These are phyloP conservation scores for Lasiommata megera DNA, from an alignment of 2,888 invertebrate genomes.

Conservation along the genomic window DNA sequence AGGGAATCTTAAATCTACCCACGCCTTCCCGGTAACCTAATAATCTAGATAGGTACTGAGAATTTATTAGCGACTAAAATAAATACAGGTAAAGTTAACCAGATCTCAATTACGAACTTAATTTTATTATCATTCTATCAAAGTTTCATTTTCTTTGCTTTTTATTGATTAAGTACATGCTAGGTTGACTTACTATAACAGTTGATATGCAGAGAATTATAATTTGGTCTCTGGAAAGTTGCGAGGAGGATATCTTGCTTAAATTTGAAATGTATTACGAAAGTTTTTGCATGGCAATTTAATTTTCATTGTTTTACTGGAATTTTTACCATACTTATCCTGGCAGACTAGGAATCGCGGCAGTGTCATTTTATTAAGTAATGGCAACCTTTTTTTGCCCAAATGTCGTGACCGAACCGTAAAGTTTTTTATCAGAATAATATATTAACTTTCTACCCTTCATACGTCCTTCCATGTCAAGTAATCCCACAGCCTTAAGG, in stretches of 20 bases:
- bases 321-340: not conserved
- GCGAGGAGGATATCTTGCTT: too few relatives aligned
- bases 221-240: too few relatives aligned
- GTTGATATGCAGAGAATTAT: too few relatives aligned
- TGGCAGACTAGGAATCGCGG: not conserved
- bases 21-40: conserved; percentile 2
- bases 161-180: too few relatives aligned
- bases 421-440: not conserved
- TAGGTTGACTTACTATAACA: too few relatives aligned
- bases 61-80: not conserved
- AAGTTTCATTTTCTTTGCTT: not conserved
- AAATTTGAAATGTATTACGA: not conserved
- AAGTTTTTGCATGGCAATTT: not conserved
- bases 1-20: not conserved
- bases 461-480: not conserved
- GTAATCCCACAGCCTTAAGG: not conserved
- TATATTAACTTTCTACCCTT: not conserved
- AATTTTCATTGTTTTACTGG: not conserved
- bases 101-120: conserved; percentile 1
- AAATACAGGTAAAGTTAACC: not conserved
- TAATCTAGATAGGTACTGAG: not conserved
- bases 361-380: not conserved
- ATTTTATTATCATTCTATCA: not conserved
- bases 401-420: not conserved
- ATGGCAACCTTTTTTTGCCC: not conserved